Evolutionary conservation across 2,797 vertebrate species (phyloP), one percentile per base, ranked within the genome.

Genomic region (Tinamus major): DNA sequence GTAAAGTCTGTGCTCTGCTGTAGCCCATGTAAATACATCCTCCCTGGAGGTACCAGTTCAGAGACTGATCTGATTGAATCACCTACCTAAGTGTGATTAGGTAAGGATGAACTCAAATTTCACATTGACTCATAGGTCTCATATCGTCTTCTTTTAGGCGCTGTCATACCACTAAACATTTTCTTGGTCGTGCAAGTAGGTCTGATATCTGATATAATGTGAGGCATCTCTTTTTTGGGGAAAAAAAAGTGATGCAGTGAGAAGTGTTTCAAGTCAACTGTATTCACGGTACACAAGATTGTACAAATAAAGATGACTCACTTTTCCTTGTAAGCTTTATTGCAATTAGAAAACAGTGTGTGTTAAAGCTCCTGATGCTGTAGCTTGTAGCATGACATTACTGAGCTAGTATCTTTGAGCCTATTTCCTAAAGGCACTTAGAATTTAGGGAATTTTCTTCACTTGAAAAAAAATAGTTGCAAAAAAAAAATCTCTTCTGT

Each of bases 291-390:
- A 62, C 33, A 29, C 5, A 51, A 33, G 24, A 71, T 12, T 16
- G 65, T 29, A 92, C 35, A 92, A 91, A 92, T 49, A 51, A 31
- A 74, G 53, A 92, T 74, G 6, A 94, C 84, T 61, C 13, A 46
- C 19, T 84, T 81, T 42, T 58, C 63, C 39, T 55, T 64, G 12
- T 12, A 62, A 81, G 42, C 80, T 83, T 87, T 79, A 74, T 63
- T 93, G 65, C 65, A 79, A 59, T 71, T 95, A 78, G 62, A 62
- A 79, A 93, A 21, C 20, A 56, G 39, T 77, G 80, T 61, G n/a
- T 55, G 8, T 55, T 79, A 85, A 78, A 89, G 10, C 3, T 78
- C 46, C 35, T 87, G 74, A 58, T 18, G 61, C 26, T 48, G 16
- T 58, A 79, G 24, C 55, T 76, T 69, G 56, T 29, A 81, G 26